Conservation (phyloP, 2,797 vertebrate species). For the Tadarida brasiliensis region DNA sequence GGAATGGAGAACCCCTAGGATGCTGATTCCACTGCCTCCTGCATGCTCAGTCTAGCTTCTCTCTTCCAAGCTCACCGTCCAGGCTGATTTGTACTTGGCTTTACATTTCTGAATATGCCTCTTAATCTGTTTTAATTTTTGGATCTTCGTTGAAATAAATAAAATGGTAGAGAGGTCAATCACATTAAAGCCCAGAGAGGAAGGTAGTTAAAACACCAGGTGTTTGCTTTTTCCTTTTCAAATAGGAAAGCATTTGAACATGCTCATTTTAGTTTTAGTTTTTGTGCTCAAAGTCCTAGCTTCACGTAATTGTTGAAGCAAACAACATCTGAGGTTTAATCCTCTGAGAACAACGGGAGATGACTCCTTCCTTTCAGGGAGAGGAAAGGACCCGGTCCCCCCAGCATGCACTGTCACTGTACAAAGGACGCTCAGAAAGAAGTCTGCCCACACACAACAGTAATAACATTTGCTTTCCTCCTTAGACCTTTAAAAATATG, state of each 20-base stretch:
- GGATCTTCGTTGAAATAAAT: not conserved
- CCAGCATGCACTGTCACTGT: not conserved
- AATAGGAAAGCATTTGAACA: not conserved
- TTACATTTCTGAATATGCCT: not conserved
- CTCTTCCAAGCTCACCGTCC: not conserved
- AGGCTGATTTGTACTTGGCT: not conserved
- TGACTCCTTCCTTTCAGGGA: not conserved
- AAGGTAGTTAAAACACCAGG: not conserved
- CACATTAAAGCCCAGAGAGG: not conserved
- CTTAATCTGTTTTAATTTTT: not conserved
- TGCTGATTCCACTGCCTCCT: accelerated
- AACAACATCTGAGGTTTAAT: conserved; percentile 30
- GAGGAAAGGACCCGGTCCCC: not conserved
- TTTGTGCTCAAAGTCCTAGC: not conserved
- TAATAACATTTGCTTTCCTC: not conserved
- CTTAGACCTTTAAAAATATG: not conserved
- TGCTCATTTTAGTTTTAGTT: not conserved
- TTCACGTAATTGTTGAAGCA: not conserved
- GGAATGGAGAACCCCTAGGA: accelerated
- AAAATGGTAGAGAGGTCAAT: not conserved
- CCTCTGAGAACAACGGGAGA: not conserved
- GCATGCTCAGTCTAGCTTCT: not conserved
- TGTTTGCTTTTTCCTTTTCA: not conserved
- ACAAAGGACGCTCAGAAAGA: not conserved
- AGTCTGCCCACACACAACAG: accelerated